Evolutionary conservation across 2,888 invertebrate genomes (phyloP).

Genomic region (Chrysotoxum bicinctum): DNA sequence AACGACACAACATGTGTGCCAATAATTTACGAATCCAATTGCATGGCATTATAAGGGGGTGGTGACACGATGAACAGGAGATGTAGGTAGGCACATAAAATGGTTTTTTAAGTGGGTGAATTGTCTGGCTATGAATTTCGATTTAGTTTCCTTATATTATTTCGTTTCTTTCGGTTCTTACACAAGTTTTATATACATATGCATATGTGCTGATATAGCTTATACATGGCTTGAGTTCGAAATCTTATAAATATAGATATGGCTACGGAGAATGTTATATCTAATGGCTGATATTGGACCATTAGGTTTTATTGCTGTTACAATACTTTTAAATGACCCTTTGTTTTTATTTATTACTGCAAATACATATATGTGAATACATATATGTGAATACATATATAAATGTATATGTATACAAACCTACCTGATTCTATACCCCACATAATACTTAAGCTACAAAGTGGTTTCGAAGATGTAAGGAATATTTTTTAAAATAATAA

Average conservation of each 20-base stretch:
- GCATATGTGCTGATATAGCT: not conserved
- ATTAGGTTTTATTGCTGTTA: conserved; percentile 66
- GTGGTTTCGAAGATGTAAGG: no score
- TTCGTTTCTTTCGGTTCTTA: not conserved
- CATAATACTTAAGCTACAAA: no score
- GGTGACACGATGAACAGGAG: conserved; percentile 35
- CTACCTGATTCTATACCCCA: no score
- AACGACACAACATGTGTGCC: conserved; percentile 70
- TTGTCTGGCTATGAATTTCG: conserved; percentile 72
- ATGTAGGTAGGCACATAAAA: conserved; percentile 63
- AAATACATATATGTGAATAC: no score
- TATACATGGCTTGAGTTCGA: not conserved
- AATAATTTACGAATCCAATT: conserved; percentile 72
- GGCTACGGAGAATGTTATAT: conserved; percentile 45
- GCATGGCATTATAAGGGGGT: conserved; percentile 46
- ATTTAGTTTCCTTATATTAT: conserved; percentile 66
- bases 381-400: no score
- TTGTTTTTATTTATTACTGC: not conserved
- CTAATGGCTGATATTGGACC: conserved; percentile 69
- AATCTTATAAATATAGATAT: not conserved
- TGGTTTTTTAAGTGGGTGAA: conserved; percentile 72
- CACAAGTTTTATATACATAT: not conserved
- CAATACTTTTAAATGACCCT: conserved; percentile 5
- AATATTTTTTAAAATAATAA: no score
- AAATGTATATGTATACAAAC: no score